phyloP scores from a whole-genome alignment of 2,888 invertebrate species.

The Rotaria macrura region DNA sequence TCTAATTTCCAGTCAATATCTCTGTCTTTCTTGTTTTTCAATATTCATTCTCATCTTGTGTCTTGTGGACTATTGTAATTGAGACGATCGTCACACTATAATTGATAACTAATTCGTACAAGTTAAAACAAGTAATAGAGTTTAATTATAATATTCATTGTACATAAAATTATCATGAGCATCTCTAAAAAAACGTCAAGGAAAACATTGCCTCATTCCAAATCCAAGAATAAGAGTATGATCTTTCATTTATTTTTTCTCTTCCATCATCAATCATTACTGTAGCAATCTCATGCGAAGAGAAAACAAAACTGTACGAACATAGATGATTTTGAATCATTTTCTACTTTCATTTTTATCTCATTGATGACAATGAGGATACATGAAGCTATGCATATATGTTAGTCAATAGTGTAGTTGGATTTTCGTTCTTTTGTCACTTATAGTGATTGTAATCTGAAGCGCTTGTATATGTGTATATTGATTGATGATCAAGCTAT shows the following conservation, averaged over 20 bases:
- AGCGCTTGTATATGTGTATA: neutral
- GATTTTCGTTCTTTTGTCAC: neutral
- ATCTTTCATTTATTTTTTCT: neutral
- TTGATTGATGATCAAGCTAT: constrained; percentile 8
- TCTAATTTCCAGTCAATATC: no score
- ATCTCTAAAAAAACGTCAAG: no score
- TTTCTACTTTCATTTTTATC: neutral
- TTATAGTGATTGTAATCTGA: neutral
- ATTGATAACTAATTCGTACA: neutral
- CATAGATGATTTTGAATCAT: neutral
- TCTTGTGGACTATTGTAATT: no score
- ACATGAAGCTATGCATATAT: neutral
- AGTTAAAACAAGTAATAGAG: neutral
- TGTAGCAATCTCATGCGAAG: neutral
- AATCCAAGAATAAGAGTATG: no score
- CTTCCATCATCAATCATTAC: neutral
- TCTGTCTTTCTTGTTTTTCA: no score
- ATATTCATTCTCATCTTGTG: no score
- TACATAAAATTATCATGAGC: neutral
- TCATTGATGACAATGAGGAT: constrained; percentile 4
- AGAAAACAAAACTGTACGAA: neutral
- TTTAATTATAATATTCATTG: neutral
- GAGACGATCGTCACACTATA: neutral
- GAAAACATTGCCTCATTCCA: no score
- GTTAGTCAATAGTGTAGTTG: neutral